Evolutionary conservation across 1,140 invertebrate species (phyloP).

Genomic region (Paraescarpia echinospica): DNA sequence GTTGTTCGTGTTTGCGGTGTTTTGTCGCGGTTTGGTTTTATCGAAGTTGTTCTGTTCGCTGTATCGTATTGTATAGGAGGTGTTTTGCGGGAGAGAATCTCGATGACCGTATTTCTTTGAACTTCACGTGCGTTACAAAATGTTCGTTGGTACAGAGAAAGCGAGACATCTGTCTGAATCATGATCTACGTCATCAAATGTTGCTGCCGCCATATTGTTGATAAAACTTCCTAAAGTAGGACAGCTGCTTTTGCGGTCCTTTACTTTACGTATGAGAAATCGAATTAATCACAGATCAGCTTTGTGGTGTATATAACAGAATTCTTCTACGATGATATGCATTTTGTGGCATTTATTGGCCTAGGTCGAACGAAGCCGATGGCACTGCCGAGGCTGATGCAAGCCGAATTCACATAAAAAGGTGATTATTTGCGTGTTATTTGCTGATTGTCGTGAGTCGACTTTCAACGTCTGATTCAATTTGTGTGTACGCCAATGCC

Average conservation of each 20-base stretch:
- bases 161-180: no score
- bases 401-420: not conserved
- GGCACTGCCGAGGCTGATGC: not conserved
- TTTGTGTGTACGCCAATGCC: not conserved
- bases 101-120: not conserved
- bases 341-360: conserved; percentile 5
- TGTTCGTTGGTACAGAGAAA: not conserved
- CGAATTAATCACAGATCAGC: not conserved
- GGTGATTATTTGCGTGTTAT: not conserved
- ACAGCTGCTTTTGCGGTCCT: not conserved
- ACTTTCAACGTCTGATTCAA: not conserved
- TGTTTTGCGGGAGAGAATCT: not conserved
- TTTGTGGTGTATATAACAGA: not conserved
- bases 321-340: not conserved
- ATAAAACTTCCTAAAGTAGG: not conserved
- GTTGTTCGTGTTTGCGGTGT: not conserved
- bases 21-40: not conserved
- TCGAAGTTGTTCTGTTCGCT: not conserved
- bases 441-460: not conserved
- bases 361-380: not conserved
- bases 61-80: not conserved
- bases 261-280: not conserved
- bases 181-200: not conserved
- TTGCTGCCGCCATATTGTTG: not conserved
- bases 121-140: not conserved